Conservation (phyloP, 2,113 vertebrate genomes). For the Zootoca vivipara region DNA sequence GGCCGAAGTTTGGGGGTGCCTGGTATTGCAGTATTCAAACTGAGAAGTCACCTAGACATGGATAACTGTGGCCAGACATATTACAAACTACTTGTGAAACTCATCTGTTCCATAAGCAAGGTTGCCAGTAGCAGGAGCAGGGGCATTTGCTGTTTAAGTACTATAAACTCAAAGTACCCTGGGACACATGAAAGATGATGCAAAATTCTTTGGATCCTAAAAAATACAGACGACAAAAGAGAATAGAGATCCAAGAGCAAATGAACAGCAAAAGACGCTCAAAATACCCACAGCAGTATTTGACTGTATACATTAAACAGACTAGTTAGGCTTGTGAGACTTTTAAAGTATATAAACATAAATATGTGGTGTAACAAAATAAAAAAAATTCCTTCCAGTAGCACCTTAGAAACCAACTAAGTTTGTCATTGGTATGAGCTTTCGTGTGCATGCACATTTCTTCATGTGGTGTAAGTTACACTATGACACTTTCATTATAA, state of each 20-base stretch:
- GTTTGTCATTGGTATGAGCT: no score
- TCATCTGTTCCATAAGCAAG: neutral
- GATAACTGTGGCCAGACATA: neutral
- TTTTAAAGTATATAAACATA: neutral
- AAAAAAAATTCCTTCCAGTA: no score
- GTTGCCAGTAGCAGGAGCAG: neutral
- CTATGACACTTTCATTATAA: neutral
- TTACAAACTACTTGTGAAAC: neutral
- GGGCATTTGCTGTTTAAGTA: neutral
- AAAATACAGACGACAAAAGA: neutral
- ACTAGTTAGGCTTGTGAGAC: neutral
- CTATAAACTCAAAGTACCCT: neutral
- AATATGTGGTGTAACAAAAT: neutral
- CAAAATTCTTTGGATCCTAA: neutral
- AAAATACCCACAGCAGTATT: neutral
- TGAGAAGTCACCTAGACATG: neutral
- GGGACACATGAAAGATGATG: neutral
- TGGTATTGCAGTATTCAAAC: neutral
- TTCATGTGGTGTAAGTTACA: neutral
- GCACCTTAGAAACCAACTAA: no score
- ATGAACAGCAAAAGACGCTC: neutral
- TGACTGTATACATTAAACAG: neutral
- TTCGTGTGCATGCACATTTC: no score
- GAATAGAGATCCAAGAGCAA: neutral
- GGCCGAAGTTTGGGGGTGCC: no score